Evolutionary conservation across 2,888 invertebrate genomes (phyloP).

Genomic region (Parthenolecanium corni): DNA sequence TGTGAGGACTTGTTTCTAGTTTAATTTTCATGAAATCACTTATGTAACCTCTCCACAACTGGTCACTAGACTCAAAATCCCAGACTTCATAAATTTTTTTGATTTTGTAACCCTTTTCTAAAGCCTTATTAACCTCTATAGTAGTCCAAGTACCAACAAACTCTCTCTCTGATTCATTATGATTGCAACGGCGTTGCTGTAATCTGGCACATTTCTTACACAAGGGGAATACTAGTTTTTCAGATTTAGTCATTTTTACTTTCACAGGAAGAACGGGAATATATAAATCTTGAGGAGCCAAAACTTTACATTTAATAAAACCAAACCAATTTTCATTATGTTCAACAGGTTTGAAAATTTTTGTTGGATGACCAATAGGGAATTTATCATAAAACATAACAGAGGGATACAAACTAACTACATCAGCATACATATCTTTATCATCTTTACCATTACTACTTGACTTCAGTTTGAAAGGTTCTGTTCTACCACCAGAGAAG

Average conservation of each 20-base stretch:
- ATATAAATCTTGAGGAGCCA: constrained; percentile 26
- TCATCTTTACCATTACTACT: constrained; percentile 21
- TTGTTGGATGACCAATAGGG: constrained; percentile 32
- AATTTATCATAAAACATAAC: constrained; percentile 32
- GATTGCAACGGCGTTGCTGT: constrained; percentile 3
- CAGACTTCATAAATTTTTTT: constrained; percentile 22
- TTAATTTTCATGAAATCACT: background rate
- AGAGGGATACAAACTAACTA: constrained; percentile 33
- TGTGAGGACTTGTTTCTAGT: too few relatives aligned
- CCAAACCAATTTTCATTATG: constrained; percentile 30
- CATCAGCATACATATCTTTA: constrained; percentile 33
- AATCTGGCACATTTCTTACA: constrained; percentile 36
- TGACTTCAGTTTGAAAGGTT: constrained; percentile 32
- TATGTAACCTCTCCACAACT: background rate
- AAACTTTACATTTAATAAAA: constrained; percentile 21
- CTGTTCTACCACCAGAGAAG: constrained; percentile 33
- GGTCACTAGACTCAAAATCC: constrained; percentile 1
- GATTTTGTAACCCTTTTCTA: constrained; percentile 23
- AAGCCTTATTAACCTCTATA: constrained; percentile 17
- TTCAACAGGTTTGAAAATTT: constrained; percentile 31
- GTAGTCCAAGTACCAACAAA: constrained; percentile 23
- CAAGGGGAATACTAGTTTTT: constrained; percentile 37
- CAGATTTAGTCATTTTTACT: constrained; percentile 27
- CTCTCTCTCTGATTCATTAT: background rate
- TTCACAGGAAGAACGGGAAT: constrained; percentile 34